Base-by-base conservation (phyloP, 2,888 invertebrate species). In the Vanessa cardui region DNA sequence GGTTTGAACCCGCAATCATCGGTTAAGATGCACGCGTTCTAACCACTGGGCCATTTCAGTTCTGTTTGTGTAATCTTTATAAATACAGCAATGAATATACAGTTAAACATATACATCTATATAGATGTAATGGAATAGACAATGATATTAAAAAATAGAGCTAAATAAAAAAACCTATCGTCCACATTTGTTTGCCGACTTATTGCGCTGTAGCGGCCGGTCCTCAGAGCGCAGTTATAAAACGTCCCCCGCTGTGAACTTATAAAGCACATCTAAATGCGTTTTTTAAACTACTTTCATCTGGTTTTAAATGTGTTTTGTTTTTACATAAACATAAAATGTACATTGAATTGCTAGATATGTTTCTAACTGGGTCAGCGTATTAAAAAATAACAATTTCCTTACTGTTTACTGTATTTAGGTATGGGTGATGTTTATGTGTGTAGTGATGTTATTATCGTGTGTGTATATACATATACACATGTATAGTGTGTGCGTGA, bases 151-250 rank as follows among this genome's bases (percentile, higher is more conserved):
- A 52, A 52, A 26, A 52, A 21, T 26, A 26, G 26, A 52, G 9
- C 39, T 39, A 12, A 2, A 39, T 12, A n/a, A 52, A 20, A 20
- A 50, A 20, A 21, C 18, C 6, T 16, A 21, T 52, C 52, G 26
- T 52, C 12, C 52, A 15, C 18, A 31, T 26, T 21, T 52, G 52
- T 52, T 21, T 52, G 21, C 15, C 21, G 64, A 44, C 64, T 58
- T 64, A 58, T 58, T 58, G n/a, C 21, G 12, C 2, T 39, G 39
- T 12, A 47, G 18, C 33, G 47, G 33, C 44, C 52, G 52, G 64
- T 58, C 58, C 64, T n/a, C 20, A 9, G 64, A 44, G 58, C 33
- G 47, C 39, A 58, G 47, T 64, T 64, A 58, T 64, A 64, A 63
- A 63, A 52, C 26, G 47, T 64, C 20, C 47, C 50, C n/a, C 33